Conservation (phyloP, 1,140 invertebrate genomes). For the Procambarus virginalis region DNA sequence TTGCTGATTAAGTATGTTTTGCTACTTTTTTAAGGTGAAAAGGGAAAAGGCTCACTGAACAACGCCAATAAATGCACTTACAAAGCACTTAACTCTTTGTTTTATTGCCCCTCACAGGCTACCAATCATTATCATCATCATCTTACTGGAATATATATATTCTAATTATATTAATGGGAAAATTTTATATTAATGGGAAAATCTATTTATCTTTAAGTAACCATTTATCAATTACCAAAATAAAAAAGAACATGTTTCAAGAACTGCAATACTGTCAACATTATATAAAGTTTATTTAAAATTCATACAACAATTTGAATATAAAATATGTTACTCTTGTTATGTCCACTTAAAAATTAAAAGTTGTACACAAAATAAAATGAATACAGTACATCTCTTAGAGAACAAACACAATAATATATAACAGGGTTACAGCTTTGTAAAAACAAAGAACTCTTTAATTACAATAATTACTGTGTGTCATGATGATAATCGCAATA, state of each 20-base stretch:
- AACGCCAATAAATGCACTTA: conserved; percentile 11
- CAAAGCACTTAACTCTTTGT: neutral
- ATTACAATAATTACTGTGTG: neutral
- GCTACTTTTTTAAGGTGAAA: conserved; percentile 11
- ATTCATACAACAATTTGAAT: neutral
- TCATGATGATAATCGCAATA: neutral
- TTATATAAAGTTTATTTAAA: neutral
- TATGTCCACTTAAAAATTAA: neutral
- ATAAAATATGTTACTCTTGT: neutral
- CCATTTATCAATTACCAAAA: neutral
- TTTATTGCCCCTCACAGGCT: neutral
- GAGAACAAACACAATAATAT: neutral
- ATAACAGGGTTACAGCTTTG: neutral
- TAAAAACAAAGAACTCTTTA: neutral
- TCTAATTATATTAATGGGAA: neutral
- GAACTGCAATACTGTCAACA: neutral
- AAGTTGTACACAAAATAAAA: neutral
- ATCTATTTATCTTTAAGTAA: no score
- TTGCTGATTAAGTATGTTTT: conserved; percentile 4
- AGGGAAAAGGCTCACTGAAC: conserved; percentile 9
- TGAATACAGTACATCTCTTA: neutral
- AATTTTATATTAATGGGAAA: neutral
- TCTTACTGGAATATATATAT: neutral
- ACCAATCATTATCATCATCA: no score
- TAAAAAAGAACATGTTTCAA: neutral